A percentile compares a stretch with the other conserved stretches of the same genome.
phyloP scores from a whole-genome alignment of 2,113 vertebrate genomes.

The Boleophthalmus pectinirostris region DNA sequence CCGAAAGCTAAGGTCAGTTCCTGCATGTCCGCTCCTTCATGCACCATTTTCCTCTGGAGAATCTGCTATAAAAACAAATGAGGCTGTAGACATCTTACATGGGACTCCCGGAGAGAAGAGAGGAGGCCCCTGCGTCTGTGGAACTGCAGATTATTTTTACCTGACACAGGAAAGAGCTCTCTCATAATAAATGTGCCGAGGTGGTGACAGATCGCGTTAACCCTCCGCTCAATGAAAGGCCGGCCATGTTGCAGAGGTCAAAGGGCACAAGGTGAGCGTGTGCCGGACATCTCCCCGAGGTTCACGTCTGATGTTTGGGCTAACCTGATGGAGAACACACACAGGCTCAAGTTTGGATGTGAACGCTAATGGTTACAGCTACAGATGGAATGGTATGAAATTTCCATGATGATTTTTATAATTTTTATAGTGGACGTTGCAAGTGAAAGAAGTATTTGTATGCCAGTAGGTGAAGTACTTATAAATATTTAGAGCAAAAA shows the following conservation, averaged over 20 bases:
- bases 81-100: conserved; percentile 24
- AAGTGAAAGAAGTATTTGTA: too few relatives aligned
- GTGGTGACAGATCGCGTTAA: conserved; percentile 75
- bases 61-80: conserved; percentile 63
- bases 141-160: conserved; percentile 72
- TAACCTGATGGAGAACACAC: conserved; percentile 46
- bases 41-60: conserved; percentile 28
- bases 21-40: conserved; percentile 38
- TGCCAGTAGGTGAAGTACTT: too few relatives aligned
- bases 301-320: conserved; percentile 48
- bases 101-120: conserved; percentile 39
- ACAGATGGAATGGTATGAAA: too few relatives aligned
- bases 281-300: conserved; percentile 56
- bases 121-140: conserved; percentile 40
- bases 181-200: conserved; percentile 71
- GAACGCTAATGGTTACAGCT: background rate
- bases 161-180: conserved; percentile 73
- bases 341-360: conserved; percentile 9
- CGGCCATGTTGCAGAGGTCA: conserved; percentile 15
- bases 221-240: conserved; percentile 58
- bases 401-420: too few relatives aligned
- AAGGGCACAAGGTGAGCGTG: conserved; percentile 48
- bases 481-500: too few relatives aligned
- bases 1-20: conserved; percentile 57
- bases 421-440: too few relatives aligned